A percentile compares a stretch with the other conserved stretches of the same genome.
Conservation (phyloP, 2,888 invertebrate genomes). For the Papilio protenor region DNA sequence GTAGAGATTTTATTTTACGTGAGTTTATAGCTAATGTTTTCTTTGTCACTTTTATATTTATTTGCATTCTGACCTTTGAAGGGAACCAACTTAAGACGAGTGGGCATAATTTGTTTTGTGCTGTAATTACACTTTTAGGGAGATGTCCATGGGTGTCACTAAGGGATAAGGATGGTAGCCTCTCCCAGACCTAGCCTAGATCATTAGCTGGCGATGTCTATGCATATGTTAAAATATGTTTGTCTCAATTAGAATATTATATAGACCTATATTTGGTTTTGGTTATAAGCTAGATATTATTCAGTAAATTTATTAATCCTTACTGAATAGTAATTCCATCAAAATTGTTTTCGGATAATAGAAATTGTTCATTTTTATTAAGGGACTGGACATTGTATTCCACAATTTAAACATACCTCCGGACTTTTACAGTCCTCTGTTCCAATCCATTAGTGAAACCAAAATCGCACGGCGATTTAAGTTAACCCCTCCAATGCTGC, state of each 20-base stretch:
- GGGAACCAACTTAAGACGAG: background rate
- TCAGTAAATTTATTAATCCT: background rate
- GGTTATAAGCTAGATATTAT: background rate
- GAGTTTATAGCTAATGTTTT: background rate
- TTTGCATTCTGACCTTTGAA: background rate
- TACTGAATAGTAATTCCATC: background rate
- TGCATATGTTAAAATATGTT: no score
- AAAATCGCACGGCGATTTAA: slow-evolving; percentile 66
- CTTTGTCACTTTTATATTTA: background rate
- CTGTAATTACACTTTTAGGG: no score
- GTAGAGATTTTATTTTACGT: background rate
- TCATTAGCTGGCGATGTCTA: no score
- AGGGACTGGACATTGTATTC: slow-evolving; percentile 30
- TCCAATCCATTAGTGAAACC: slow-evolving; percentile 62
- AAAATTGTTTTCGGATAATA: slow-evolving; percentile 2
- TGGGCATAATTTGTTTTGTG: no score
- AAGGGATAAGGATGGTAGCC: no score
- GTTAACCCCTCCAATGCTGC: slow-evolving; percentile 61
- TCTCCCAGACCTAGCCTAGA: no score
- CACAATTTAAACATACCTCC: slow-evolving; percentile 9
- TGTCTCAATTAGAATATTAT: no score
- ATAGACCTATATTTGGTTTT: no score
- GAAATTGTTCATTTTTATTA: slow-evolving; percentile 12
- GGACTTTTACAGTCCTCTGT: slow-evolving; percentile 45
- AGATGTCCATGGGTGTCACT: no score